Evolutionary conservation across 1,140 invertebrate species (phyloP), one percentile per base, ranked within the genome.

Genomic region (Papilio xuthus): DNA sequence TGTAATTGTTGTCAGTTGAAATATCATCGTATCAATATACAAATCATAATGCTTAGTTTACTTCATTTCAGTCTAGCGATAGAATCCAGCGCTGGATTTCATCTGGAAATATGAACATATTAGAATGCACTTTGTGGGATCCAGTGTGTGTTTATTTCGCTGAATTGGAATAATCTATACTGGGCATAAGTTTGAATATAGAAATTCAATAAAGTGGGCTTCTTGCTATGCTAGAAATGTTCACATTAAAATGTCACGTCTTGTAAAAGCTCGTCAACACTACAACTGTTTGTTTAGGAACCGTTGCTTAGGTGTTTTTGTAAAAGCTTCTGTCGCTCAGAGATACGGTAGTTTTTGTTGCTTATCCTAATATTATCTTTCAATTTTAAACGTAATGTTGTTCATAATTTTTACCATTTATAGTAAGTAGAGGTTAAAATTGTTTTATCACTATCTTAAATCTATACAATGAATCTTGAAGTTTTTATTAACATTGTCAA

Each of bases 281-380:
- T 67, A 67, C 60, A 67, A 28, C 10, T 67, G 60, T 67, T 67
- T 67, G 60, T 67, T 67, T 67, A 67, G 60, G 60, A 13, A 67
- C 60, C 60, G 6, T 13, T 67, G 15, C 23, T 26, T 67, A 28
- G 60, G 60, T 67, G 26, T 67, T 67, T 60, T 67, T 67, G 60
- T 67, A 28, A 67, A 26, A 15, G 60, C 15, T 67, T 13, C 12
- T 67, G 60, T 6, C 26, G 26, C 26, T 67, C 26, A 13, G 26
- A 32, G 60, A 67, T 28, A 67, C 60, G 60, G 60, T 20, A 60
- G 56, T 60, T 67, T 67, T 28, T 32, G 13, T 67, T 28, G 60
- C 26, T 1, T 67, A 18, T 67, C 28, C 26, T 15, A 67, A 67
- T 67, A 32, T 67, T 67, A 67, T 67, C 60, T 28, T 67, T 67